Percentiles rank a stretch among this genome's conserved stretches.
phyloP scores from a whole-genome alignment of 2,797 vertebrate species.

The Parambassis ranga region DNA sequence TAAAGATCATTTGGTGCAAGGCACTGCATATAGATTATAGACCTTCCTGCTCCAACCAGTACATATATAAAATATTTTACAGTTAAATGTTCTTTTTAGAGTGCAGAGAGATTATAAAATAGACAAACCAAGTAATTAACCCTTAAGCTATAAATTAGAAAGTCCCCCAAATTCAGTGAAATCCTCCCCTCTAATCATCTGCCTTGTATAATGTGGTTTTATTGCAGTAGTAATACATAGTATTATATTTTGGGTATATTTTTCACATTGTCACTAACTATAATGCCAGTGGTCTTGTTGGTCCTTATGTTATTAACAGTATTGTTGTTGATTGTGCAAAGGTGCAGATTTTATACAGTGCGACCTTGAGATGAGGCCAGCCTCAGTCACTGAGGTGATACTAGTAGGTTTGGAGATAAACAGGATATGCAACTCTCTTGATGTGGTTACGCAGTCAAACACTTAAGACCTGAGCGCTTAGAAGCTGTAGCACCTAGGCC shows the following conservation, averaged over 20 bases:
- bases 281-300: too few species aligned
- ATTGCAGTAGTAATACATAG: too few species aligned
- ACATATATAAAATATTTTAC: not conserved
- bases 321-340: too few species aligned
- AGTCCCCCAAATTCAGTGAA: not conserved
- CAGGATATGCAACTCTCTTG: conserved; percentile 67
- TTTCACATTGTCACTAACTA: too few species aligned
- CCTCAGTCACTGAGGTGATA: conserved; percentile 44
- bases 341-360: too few species aligned
- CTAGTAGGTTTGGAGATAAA: conserved; percentile 60
- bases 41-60: not conserved
- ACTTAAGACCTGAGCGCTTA: conserved; percentile 23
- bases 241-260: too few species aligned
- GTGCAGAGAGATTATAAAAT: not conserved
- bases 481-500: conserved; percentile 11
- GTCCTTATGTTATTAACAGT: too few species aligned
- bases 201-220: too few species aligned
- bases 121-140: not conserved
- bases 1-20: not conserved
- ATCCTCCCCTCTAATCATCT: not conserved
- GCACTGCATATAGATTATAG: not conserved
- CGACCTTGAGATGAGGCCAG: too few species aligned
- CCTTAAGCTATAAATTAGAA: not conserved
- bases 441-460: conserved; percentile 63
- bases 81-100: not conserved